Conservation (phyloP, 1,140 invertebrate genomes). For the Caenorhabditis brenneri region DNA sequence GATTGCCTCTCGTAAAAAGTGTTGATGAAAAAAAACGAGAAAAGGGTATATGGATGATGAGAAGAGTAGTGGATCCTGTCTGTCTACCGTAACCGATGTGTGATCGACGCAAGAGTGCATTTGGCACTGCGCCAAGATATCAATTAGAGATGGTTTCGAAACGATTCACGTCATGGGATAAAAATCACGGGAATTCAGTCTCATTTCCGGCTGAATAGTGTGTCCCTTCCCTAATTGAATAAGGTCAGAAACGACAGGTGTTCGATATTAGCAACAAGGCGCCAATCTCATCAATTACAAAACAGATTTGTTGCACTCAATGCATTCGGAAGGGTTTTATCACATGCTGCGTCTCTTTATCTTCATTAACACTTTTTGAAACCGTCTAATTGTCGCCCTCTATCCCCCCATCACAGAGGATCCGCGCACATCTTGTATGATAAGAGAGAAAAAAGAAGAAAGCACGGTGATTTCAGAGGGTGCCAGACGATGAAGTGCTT, state of each 20-base stretch:
- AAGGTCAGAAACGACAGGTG: conserved; percentile 17
- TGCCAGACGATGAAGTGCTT: not conserved
- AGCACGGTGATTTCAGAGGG: not conserved
- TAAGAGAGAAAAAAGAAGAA: not conserved
- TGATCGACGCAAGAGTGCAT: not conserved
- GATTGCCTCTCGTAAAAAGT: not conserved
- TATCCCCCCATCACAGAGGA: not conserved
- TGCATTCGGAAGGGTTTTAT: not conserved
- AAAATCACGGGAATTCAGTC: not conserved
- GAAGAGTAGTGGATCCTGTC: not conserved
- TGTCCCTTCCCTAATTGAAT: not conserved
- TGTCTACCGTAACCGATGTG: conserved; percentile 37
- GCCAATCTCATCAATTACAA: conserved; percentile 12
- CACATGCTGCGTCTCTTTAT: not conserved
- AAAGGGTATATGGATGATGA: no score
- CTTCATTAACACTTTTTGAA: not conserved
- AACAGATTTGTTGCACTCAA: not conserved
- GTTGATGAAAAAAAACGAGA: no score
- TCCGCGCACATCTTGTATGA: conserved; percentile 16
- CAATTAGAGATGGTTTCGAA: not conserved
- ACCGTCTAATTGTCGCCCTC: conserved; percentile 18
- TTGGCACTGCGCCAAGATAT: not conserved
- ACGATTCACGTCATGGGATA: conserved; percentile 11
- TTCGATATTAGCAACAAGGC: conserved; percentile 19
- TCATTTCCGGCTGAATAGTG: not conserved